phyloP scores from a whole-genome alignment of 2,113 vertebrate genomes.

The Hymenochirus boettgeri region DNA sequence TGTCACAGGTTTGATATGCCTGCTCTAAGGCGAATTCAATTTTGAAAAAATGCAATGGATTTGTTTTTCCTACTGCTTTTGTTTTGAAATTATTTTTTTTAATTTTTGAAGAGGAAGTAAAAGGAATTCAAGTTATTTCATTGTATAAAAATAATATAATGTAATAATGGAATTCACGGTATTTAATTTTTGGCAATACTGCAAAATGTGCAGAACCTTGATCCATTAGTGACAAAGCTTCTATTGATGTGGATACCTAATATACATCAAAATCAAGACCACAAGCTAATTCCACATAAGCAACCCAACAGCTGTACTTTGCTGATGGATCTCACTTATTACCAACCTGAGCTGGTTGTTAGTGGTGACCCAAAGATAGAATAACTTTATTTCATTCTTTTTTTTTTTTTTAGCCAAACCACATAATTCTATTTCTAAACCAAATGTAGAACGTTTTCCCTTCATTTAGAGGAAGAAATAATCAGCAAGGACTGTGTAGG shows the following conservation, averaged over 20 bases:
- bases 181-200: too few relatives aligned
- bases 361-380: slow-evolving; percentile 33
- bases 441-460: slow-evolving; percentile 18
- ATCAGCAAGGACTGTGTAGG: slow-evolving; percentile 23
- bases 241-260: slow-evolving; percentile 37
- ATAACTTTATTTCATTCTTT: slow-evolving; percentile 24
- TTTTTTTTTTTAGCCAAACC: slow-evolving; percentile 32
- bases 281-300: slow-evolving; percentile 34
- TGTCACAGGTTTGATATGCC: too few relatives aligned
- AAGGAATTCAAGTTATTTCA: too few relatives aligned
- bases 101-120: too few relatives aligned
- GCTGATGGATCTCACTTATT: slow-evolving; percentile 33
- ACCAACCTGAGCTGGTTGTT: slow-evolving; percentile 28
- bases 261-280: slow-evolving; percentile 29
- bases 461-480: slow-evolving; percentile 22
- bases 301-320: slow-evolving; percentile 29
- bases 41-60: too few relatives aligned
- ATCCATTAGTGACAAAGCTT: slow-evolving; percentile 16
- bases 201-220: too few relatives aligned
- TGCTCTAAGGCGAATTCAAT: too few relatives aligned
- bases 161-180: too few relatives aligned
- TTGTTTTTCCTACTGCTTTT: too few relatives aligned
- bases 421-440: slow-evolving; percentile 27
- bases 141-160: too few relatives aligned
- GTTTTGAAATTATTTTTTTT: too few relatives aligned